phyloP scores from a whole-genome alignment of 2,797 vertebrate species.

The Pseudomugil gertrudae region DNA sequence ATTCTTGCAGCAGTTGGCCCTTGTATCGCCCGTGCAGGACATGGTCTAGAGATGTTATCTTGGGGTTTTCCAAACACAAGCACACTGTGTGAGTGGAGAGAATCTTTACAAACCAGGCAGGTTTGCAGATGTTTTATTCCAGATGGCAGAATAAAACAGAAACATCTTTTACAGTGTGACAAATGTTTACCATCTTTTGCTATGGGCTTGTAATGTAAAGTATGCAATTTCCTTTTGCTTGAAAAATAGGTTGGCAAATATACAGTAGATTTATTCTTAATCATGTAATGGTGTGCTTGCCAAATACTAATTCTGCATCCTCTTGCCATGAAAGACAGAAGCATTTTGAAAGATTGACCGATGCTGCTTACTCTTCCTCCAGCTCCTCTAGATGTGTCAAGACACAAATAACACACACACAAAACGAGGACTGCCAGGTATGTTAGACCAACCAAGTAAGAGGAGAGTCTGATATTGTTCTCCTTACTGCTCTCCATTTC shows the following conservation, averaged over 20 bases:
- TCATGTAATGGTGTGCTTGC: conserved; percentile 35
- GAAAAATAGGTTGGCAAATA: conserved; percentile 40
- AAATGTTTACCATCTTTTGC: conserved; percentile 52
- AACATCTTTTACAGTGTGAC: conserved; percentile 66
- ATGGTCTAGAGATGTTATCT: conserved; percentile 41
- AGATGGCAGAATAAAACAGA: conserved; percentile 76
- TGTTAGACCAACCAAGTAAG: conserved; percentile 38
- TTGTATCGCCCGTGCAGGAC: conserved; percentile 29
- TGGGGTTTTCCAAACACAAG: conserved; percentile 51
- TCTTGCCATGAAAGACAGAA: conserved; percentile 24
- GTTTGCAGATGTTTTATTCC: conserved; percentile 73
- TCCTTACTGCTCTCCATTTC: conserved; percentile 40
- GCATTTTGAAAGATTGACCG: conserved; percentile 30
- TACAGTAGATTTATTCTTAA: conserved; percentile 29
- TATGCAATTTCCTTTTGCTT: conserved; percentile 22
- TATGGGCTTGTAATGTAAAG: conserved; percentile 40
- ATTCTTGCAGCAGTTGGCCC: conserved; percentile 21
- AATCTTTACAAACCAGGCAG: conserved; percentile 75
- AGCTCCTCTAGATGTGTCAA: conserved; percentile 33
- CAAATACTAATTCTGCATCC: conserved; percentile 23
- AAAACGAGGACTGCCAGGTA: conserved; percentile 48
- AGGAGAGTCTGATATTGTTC: conserved; percentile 41
- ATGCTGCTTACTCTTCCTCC: conserved; percentile 20
- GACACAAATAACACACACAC: conserved; percentile 25
- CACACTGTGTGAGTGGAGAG: conserved; percentile 54